Evolutionary conservation across 1,140 invertebrate genomes (phyloP).

Genomic region (Halyomorpha halys): DNA sequence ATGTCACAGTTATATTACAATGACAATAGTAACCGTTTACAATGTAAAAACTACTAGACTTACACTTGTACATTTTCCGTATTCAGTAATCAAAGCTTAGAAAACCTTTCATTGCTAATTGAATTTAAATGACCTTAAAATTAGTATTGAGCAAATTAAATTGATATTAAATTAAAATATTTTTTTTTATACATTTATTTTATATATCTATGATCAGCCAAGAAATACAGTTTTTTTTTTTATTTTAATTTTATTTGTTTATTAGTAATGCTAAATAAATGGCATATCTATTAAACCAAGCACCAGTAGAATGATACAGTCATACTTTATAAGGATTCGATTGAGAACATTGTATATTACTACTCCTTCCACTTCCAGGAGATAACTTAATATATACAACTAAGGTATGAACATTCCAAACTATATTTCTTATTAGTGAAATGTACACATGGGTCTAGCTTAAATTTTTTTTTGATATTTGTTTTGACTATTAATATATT

Average conservation of each 20-base stretch:
- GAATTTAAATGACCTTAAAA: slow-evolving; percentile 13
- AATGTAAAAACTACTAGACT: not conserved
- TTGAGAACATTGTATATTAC: no score
- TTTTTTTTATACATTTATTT: not conserved
- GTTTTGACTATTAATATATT: no score
- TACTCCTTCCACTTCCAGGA: no score
- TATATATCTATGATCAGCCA: not conserved
- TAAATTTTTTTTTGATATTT: no score
- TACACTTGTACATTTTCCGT: not conserved
- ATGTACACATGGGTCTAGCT: no score
- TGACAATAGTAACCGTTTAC: not conserved
- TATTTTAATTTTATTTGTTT: not conserved
- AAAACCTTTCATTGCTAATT: not conserved
- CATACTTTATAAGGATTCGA: no score
- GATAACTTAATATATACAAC: no score
- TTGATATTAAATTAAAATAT: not conserved
- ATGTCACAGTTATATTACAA: slow-evolving; percentile 3
- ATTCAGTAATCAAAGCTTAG: not conserved
- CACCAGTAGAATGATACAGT: slow-evolving; percentile 1
- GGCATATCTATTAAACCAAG: slow-evolving; percentile 6
- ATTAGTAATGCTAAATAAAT: not conserved
- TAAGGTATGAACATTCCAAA: no score
- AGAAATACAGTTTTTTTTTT: slow-evolving; percentile 1
- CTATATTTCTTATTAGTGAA: no score
- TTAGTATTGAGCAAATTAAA: slow-evolving; percentile 15